Evolutionary conservation across 1,140 invertebrate species (phyloP).

Genomic region (Caenorhabditis tropicalis): DNA sequence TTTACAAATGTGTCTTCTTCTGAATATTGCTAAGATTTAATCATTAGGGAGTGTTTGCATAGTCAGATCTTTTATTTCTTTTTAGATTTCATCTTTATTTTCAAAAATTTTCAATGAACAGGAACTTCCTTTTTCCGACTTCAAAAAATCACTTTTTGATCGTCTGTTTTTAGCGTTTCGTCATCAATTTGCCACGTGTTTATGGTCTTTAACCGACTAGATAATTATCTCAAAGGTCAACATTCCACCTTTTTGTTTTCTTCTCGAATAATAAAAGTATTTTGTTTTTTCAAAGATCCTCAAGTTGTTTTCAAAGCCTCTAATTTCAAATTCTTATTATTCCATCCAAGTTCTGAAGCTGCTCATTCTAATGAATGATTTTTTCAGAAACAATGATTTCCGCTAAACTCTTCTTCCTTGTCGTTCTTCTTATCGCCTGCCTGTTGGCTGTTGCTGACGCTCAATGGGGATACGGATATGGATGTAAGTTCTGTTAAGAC

Average conservation of each 20-base stretch:
- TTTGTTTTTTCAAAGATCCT: background rate
- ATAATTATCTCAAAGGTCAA: background rate
- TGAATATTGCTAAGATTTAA: too few species aligned
- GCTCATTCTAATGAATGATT: too few species aligned
- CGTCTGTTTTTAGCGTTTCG: background rate
- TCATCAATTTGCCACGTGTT: background rate
- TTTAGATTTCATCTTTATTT: background rate
- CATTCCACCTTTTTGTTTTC: background rate
- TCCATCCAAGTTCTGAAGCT: background rate
- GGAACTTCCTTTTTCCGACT: background rate
- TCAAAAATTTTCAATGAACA: background rate
- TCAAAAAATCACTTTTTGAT: background rate
- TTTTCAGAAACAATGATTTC: conserved; percentile 36
- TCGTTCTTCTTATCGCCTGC: conserved; percentile 7
- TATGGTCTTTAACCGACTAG: background rate
- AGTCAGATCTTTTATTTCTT: too few species aligned
- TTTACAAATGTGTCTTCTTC: too few species aligned
- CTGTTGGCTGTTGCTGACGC: background rate
- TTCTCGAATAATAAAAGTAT: background rate
- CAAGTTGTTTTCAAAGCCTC: background rate
- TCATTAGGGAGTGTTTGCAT: too few species aligned
- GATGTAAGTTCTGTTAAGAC: background rate
- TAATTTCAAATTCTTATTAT: background rate
- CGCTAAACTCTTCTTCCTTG: conserved; percentile 20
- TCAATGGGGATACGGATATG: conserved; percentile 41